phyloP scores from a whole-genome alignment of 2,888 invertebrate genomes.

The Poecilobothrus nobilitatus region DNA sequence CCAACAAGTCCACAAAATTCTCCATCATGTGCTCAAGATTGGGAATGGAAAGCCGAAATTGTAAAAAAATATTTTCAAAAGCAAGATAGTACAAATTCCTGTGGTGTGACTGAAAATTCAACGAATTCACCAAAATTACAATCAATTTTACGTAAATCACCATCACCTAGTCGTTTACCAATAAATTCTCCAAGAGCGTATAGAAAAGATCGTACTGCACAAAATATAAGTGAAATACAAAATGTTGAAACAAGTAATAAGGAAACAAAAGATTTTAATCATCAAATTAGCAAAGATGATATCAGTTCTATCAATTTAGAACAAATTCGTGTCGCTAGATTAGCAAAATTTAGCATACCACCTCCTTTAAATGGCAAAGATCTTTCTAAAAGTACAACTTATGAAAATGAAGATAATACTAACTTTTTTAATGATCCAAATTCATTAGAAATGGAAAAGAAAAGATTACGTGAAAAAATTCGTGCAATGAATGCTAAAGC shows the following conservation, averaged over 20 bases:
- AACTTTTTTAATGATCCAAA: slow-evolving; percentile 17
- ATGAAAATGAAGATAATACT: background rate
- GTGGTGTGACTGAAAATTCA: background rate
- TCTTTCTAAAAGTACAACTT: background rate
- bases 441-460: slow-evolving; percentile 25
- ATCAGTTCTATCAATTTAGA: slow-evolving; percentile 28
- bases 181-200: slow-evolving; percentile 17
- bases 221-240: background rate
- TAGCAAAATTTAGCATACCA: slow-evolving; percentile 35
- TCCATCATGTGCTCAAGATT: slow-evolving; percentile 18
- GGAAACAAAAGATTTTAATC: background rate
- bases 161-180: slow-evolving; percentile 19
- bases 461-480: slow-evolving; percentile 26
- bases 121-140: slow-evolving; percentile 20
- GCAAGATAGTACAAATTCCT: slow-evolving; percentile 9
- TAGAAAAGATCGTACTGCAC: background rate
- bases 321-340: slow-evolving; percentile 37
- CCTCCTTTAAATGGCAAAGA: background rate
- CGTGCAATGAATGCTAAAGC: slow-evolving; percentile 27
- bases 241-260: background rate
- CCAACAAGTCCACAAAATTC: background rate
- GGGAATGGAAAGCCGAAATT: slow-evolving; percentile 28
- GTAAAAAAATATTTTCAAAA: slow-evolving; percentile 30
- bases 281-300: background rate
- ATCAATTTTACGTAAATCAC: slow-evolving; percentile 16